Evolutionary conservation across 2,113 vertebrate genomes (phyloP).

Genomic region (Protobothrops flavoviridis): DNA sequence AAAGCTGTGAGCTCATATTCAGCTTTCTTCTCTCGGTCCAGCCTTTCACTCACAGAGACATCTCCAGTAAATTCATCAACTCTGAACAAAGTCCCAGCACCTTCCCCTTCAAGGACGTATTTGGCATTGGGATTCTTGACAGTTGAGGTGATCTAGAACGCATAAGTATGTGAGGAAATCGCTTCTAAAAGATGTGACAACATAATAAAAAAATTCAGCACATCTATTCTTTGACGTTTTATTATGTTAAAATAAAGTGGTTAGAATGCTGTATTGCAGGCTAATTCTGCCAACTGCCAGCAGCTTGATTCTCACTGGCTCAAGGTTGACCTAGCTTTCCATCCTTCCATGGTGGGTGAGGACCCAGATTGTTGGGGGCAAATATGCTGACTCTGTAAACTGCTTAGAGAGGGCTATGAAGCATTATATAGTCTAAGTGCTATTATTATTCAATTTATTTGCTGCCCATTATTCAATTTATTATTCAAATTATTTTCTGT

Average conservation of each 20-base stretch:
- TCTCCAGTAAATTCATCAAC: conserved; percentile 79
- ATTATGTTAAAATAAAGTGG: background rate
- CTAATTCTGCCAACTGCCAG: too few relatives aligned
- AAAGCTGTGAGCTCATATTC: conserved; percentile 78
- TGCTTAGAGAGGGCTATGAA: too few relatives aligned
- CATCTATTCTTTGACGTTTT: background rate
- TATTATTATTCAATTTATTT: background rate
- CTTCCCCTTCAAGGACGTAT: conserved; percentile 82
- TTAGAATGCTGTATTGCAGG: too few relatives aligned
- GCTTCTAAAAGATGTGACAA: background rate
- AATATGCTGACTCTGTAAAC: too few relatives aligned
- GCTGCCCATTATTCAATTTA: background rate
- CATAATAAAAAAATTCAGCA: background rate
- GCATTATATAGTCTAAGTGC: too few relatives aligned
- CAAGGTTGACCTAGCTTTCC: too few relatives aligned
- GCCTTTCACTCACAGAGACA: conserved; percentile 73
- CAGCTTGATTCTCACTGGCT: too few relatives aligned
- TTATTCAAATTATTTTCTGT: background rate
- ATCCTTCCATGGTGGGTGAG: too few relatives aligned
- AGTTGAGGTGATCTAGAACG: conserved; percentile 81
- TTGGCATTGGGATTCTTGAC: conserved; percentile 54
- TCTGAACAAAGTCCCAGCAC: conserved; percentile 77
- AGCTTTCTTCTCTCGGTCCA: conserved; percentile 86
- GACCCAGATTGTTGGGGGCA: too few relatives aligned
- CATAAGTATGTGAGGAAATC: background rate